Base-by-base conservation (phyloP, 2,797 vertebrate species). In the Cichlasoma orientale region DNA sequence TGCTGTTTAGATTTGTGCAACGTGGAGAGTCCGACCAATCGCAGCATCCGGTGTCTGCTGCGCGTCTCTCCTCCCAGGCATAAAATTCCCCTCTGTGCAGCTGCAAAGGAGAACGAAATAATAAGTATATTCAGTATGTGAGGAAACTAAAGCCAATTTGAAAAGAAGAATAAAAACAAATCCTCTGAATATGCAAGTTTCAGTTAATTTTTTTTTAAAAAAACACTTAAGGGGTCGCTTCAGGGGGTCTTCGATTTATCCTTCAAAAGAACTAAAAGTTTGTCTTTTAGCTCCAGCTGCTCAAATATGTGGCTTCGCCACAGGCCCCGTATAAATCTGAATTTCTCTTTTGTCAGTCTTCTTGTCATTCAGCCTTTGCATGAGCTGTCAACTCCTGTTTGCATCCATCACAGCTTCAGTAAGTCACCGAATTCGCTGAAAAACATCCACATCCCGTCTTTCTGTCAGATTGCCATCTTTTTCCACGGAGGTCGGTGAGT, bases 1-100 rank as follows among this genome's bases (percentile, higher is more conserved):
- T 90, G 92, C 92, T 94, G 92, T 94, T 94, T 93, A 79, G 93
- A 59, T 92, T 88, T 68, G 88, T 80, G 90, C 84, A 86, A 74
- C 86, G 90, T 92, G 91, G 85, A 87, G 86, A 80, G 80, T 84
- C 87, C 75, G 87, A 79, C 94, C 94, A 94, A 95, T 95, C 92
- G 55, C 73, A 77, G 89, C 77, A 41, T 38, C 75, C 18, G 79
- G 57, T 74, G 69, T 56, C 66, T 21, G 73, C 78, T 74, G 86
- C 72, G 61, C 79, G 66, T 70, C 86, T 77, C 82, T 77, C 84
- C 84, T 79, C 72, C 83, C 36, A 56, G 63, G 38, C 72, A 71
- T 27, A 14, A 72, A 38, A 29, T 31, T 2, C 38, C 18, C 47
- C 25, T 18, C 50, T 16, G 68, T 69, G 72, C 70, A 70, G 52